These are phyloP conservation scores for Pachyseris speciosa DNA, from an alignment of 64 coral and sea anemone species.

Conservation along the genomic window DNA sequence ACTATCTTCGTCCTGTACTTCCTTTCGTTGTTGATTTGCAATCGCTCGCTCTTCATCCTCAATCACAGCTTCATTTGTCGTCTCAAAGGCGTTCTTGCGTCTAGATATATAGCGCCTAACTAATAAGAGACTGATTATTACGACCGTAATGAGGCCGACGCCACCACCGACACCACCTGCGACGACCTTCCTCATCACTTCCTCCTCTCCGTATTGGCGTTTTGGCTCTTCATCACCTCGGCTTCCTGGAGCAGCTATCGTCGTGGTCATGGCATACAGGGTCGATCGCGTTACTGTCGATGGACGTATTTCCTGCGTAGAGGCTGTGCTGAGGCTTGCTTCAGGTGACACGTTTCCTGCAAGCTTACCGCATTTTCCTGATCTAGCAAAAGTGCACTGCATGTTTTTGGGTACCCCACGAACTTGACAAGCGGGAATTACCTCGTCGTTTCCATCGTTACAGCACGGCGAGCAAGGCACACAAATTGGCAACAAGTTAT, in stretches of 20 bases:
- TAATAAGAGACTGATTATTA: background rate
- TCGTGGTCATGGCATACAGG: background rate
- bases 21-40: background rate
- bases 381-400: conserved; percentile 9
- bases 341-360: background rate
- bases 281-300: background rate
- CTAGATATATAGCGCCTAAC: background rate
- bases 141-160: background rate
- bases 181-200: too few species aligned
- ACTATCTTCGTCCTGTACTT: background rate
- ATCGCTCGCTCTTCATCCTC: background rate
- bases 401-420: background rate
- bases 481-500: background rate
- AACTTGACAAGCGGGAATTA: conserved; percentile 2
- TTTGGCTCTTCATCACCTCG: too few species aligned
- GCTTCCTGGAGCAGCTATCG: too few species aligned
- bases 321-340: background rate
- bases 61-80: background rate
- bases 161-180: background rate
- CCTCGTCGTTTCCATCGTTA: conserved; percentile 15
- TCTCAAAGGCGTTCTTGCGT: background rate
- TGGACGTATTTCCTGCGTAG: background rate
- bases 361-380: background rate
- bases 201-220: too few species aligned
- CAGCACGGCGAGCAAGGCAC: conserved; percentile 57